These are phyloP conservation scores for Holocentrus rufus DNA, from an alignment of 2,797 vertebrate species.

Conservation along the genomic window DNA sequence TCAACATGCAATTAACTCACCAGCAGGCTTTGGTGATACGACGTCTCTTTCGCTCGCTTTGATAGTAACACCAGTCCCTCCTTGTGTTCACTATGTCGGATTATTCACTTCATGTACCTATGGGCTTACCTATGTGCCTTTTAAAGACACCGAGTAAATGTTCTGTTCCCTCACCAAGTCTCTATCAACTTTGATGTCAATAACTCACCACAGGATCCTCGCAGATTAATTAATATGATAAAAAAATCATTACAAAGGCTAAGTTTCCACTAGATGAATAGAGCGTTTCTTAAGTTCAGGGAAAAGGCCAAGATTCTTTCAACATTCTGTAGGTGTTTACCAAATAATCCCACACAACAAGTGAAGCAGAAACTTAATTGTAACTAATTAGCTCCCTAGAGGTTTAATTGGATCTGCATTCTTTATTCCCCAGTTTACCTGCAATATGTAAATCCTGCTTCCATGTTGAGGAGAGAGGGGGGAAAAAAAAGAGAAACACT, in stretches of 20 bases:
- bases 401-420: constrained; percentile 85
- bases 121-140: constrained; percentile 23
- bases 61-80: constrained; percentile 51
- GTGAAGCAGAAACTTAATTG: constrained; percentile 88
- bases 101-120: constrained; percentile 48
- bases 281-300: constrained; percentile 75
- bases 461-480: constrained; percentile 65
- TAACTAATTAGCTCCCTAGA: constrained; percentile 88
- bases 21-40: constrained; percentile 58
- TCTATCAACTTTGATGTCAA: constrained; percentile 71
- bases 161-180: constrained; percentile 36
- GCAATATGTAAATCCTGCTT: constrained; percentile 83
- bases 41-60: constrained; percentile 50
- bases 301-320: constrained; percentile 82
- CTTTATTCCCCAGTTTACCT: constrained; percentile 87
- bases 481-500: constrained; percentile 27
- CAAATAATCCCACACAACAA: constrained; percentile 86
- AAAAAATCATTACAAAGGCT: constrained; percentile 56
- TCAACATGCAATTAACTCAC: constrained; percentile 67
- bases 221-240: constrained; percentile 71
- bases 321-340: constrained; percentile 86
- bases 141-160: constrained; percentile 29
- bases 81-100: constrained; percentile 32
- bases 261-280: constrained; percentile 70
- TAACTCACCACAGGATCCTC: constrained; percentile 62